Percentiles rank a stretch among this genome's conserved stretches.
Evolutionary conservation across 2,113 vertebrate genomes (phyloP).

Genomic region (Nerophis lumbriciformis): DNA sequence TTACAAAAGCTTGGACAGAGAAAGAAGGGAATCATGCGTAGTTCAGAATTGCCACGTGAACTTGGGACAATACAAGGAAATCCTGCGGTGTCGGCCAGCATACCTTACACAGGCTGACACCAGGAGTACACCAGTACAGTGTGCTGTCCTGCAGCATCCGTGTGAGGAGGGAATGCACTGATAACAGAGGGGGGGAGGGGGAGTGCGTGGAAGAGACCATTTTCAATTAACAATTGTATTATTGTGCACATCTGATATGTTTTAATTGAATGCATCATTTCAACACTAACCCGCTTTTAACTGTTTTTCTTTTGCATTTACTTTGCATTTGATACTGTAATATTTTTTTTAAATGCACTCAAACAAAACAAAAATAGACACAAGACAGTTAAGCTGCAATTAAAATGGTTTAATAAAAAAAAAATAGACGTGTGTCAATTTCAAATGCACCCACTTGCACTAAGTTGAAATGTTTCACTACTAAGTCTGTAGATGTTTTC

Average conservation of each 20-base stretch:
- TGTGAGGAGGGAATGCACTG: constrained; percentile 1
- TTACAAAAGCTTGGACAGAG: background rate
- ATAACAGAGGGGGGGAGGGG: background rate
- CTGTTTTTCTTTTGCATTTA: background rate
- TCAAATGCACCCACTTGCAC: constrained; percentile 19
- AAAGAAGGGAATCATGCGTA: background rate
- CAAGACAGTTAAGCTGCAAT: background rate
- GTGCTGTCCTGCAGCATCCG: background rate
- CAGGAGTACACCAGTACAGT: background rate
- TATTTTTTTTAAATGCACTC: background rate
- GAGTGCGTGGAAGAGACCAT: background rate
- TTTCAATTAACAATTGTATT: constrained; percentile 21
- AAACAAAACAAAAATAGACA: too few species aligned
- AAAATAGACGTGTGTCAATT: background rate
- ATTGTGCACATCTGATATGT: constrained; percentile 5
- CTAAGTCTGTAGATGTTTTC: background rate
- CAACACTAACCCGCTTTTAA: background rate
- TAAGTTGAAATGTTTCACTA: background rate
- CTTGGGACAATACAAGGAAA: constrained; percentile 36
- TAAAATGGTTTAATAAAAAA: constrained; percentile 6
- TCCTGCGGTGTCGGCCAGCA: background rate
- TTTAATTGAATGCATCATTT: background rate
- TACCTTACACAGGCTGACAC: constrained; percentile 4
- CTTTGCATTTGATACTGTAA: background rate
- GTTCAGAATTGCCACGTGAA: background rate